phyloP scores from a whole-genome alignment of 2,113 vertebrate genomes.

The Scalopus aquaticus region DNA sequence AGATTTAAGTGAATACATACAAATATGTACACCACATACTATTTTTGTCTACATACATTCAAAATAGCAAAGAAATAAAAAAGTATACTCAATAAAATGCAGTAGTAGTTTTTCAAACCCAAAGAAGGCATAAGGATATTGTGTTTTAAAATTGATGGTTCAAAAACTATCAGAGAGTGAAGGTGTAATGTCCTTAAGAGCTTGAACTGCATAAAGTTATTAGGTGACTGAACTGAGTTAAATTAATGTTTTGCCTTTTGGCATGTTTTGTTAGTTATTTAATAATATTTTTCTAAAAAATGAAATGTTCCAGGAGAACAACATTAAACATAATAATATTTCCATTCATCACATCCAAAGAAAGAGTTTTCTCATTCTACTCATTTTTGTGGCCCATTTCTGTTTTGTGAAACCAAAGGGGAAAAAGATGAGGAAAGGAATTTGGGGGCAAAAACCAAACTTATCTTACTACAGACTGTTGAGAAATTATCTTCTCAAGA shows the following conservation, averaged over 20 bases:
- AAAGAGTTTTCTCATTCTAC: neutral
- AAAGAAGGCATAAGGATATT: neutral
- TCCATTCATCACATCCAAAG: conserved; percentile 48
- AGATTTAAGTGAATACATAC: neutral
- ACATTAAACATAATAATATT: conserved; percentile 23
- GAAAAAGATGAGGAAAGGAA: neutral
- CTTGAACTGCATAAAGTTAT: conserved; percentile 14
- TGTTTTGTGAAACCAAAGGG: conserved; percentile 20
- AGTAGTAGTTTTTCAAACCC: neutral
- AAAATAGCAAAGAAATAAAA: neutral
- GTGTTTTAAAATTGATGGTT: neutral
- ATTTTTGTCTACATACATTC: neutral
- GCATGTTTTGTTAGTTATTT: conserved; percentile 22
- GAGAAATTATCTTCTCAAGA: neutral
- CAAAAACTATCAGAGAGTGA: neutral
- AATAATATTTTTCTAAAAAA: conserved; percentile 45
- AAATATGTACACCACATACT: neutral
- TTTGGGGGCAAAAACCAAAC: neutral
- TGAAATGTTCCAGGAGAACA: conserved; percentile 17
- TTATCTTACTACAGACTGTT: conserved; percentile 13
- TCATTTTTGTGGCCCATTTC: conserved; percentile 34
- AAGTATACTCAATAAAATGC: neutral
- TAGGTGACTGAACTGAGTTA: conserved; percentile 50
- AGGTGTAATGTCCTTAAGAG: neutral
- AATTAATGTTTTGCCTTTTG: conserved; percentile 52